Evolutionary conservation across 2,113 vertebrate genomes (phyloP).

Genomic region (Coryphaenoides rupestris): DNA sequence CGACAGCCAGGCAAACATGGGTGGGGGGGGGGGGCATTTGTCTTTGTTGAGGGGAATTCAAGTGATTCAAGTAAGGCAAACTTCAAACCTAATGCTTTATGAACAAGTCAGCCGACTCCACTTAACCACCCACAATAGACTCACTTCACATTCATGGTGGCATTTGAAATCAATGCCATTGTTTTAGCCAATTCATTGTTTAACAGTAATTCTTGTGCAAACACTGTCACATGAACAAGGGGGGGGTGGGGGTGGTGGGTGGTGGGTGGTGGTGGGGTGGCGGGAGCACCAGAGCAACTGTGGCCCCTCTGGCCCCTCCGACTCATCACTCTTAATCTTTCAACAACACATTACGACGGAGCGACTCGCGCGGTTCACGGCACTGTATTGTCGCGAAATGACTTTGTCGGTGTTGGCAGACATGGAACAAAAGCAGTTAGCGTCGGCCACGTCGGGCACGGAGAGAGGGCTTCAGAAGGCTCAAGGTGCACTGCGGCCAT

Average conservation of each 20-base stretch:
- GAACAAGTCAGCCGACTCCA: too few relatives aligned
- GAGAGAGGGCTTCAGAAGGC: slow-evolving; percentile 37
- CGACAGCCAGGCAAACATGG: too few relatives aligned
- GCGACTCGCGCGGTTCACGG: slow-evolving; percentile 19
- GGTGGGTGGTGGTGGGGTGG: too few relatives aligned
- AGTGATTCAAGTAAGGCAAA: too few relatives aligned
- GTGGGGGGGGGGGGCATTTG: too few relatives aligned
- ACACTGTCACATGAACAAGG: background rate
- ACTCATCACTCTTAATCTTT: slow-evolving; percentile 32
- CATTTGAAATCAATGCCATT: too few relatives aligned
- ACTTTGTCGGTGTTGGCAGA: slow-evolving; percentile 59
- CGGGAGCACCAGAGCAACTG: slow-evolving; percentile 25
- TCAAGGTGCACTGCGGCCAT: slow-evolving; percentile 36
- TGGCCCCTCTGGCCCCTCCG: slow-evolving; percentile 36
- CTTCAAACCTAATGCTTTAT: too few relatives aligned
- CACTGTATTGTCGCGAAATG: slow-evolving; percentile 31
- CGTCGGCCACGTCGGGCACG: slow-evolving; percentile 44
- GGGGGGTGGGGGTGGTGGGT: background rate
- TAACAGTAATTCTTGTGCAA: background rate
- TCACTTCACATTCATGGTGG: too few relatives aligned
- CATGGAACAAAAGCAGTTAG: slow-evolving; percentile 37
- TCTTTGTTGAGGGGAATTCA: too few relatives aligned
- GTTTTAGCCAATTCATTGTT: too few relatives aligned
- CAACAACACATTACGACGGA: slow-evolving; percentile 19
- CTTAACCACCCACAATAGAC: too few relatives aligned